phyloP scores from a whole-genome alignment of 2,113 vertebrate genomes.

The Cygnus atratus region DNA sequence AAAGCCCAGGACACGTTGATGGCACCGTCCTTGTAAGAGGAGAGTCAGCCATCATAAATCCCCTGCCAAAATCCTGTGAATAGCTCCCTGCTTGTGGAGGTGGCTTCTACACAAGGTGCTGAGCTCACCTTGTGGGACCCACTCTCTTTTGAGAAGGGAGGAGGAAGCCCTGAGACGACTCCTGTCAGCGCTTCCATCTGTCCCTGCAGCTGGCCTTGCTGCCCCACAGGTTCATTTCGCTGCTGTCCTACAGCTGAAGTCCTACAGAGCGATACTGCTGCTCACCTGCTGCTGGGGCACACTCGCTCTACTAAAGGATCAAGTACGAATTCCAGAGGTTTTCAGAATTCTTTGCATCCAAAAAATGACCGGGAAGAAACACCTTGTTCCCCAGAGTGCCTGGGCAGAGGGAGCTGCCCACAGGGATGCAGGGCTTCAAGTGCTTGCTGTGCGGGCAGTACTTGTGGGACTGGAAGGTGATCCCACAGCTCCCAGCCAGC shows the following conservation, averaged over 20 bases:
- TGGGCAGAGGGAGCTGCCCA: not conserved
- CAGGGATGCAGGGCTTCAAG: not conserved
- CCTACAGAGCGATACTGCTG: not conserved
- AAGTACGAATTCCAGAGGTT: not conserved
- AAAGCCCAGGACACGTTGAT: not conserved
- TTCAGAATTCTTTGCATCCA: not conserved
- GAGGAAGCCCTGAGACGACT: not conserved
- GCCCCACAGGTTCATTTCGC: fast-evolving
- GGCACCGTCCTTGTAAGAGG: not conserved
- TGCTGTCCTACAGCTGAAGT: not conserved
- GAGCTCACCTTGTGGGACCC: not conserved
- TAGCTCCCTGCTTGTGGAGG: not conserved
- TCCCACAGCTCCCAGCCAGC: not conserved
- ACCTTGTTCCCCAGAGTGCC: fast-evolving
- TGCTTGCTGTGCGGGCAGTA: not conserved
- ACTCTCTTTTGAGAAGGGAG: not conserved
- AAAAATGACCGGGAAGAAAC: not conserved
- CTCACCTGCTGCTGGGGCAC: fast-evolving
- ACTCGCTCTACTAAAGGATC: not conserved
- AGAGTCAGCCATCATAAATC: not conserved
- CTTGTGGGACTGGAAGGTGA: not conserved
- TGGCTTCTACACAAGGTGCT: not conserved
- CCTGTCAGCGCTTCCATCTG: not conserved
- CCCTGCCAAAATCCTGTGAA: not conserved
- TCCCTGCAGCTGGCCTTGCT: not conserved